Evolutionary conservation across 2,113 vertebrate genomes (phyloP), one percentile per base, ranked within the genome.

Genomic region (Mesocricetus auratus): DNA sequence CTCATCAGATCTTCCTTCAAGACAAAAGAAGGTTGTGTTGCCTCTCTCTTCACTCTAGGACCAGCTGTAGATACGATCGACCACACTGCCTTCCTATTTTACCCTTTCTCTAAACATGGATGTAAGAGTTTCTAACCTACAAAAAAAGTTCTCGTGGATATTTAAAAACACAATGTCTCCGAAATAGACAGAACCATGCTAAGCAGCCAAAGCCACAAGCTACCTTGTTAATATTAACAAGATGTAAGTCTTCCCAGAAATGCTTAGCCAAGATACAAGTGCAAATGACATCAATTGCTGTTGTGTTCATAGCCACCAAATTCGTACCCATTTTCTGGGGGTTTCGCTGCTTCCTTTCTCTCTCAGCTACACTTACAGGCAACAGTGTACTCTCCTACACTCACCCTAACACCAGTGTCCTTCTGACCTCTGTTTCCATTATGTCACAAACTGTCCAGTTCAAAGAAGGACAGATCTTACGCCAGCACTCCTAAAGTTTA

Each of bases 101-200:
- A 68, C 66, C 11, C 11, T 75, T 74, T 47, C 68, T 90, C 12
- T 90, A 91, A 82, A 87, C 50, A 26, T 68, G 26, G 12, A 22
- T 24, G 58, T 64, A 79, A 45, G 36, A 60, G 74, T 26, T 71
- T 8, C 58, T 89, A 58, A 15, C 11, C 81, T 26, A 77, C 47
- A 93, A 82, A 73, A 87, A 93, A 82, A 73, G 87, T 83, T 86
- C 8, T 89, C 58, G 50, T 95, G 50, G 94, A 31, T n/a, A 88
- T 56, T 90, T 86, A 24, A 90, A 96, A 92, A 75, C 24, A 83
- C 19, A 36, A 86, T 77, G 5, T 62, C 86, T 15, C 5, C 21
- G 50, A 79, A 95, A 45, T 82, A 50, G 64, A 89, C 50, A 81
- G 45, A 94, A 86, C 29, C 7, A 31, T 79, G 17, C 1, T 7